Percentiles rank a stretch among this genome's conserved stretches.
phyloP scores from a whole-genome alignment of 2,797 vertebrate genomes.

The Megalops cyprinoides region DNA sequence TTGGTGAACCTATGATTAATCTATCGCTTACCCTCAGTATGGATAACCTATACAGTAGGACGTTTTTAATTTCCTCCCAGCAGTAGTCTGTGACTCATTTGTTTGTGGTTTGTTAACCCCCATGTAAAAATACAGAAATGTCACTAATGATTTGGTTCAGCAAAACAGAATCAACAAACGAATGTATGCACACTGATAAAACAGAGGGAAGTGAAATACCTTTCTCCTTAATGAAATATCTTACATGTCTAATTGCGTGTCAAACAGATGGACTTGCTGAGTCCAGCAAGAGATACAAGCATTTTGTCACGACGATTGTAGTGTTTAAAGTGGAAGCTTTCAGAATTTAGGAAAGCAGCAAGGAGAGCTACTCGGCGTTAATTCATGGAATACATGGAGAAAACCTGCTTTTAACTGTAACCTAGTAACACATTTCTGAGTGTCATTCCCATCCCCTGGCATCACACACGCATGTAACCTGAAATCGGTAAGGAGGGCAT shows the following conservation, averaged over 20 bases:
- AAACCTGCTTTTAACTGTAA: slow-evolving; percentile 26
- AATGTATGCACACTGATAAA: neutral
- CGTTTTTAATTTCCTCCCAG: neutral
- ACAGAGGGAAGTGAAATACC: neutral
- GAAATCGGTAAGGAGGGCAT: slow-evolving; percentile 38
- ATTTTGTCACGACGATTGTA: neutral
- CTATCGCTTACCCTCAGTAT: neutral
- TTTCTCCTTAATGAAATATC: neutral
- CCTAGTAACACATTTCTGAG: slow-evolving; percentile 40
- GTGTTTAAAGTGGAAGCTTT: slow-evolving; percentile 9
- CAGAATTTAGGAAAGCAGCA: slow-evolving; percentile 1
- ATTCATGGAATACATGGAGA: slow-evolving; percentile 30
- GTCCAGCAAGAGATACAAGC: neutral
- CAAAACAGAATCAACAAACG: neutral
- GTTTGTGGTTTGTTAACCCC: neutral
- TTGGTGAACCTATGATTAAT: slow-evolving; percentile 1
- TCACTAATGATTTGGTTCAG: neutral
- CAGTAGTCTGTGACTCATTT: neutral
- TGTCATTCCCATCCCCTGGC: neutral
- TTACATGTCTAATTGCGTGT: neutral
- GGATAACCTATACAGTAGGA: neutral
- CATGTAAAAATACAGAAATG: neutral
- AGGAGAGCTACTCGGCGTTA: slow-evolving; percentile 20
- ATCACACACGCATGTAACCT: slow-evolving; percentile 6
- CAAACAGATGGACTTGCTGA: neutral